A percentile compares a stretch with the other conserved stretches of the same genome.
These are phyloP conservation scores for Cheilosia soror DNA, from an alignment of 2,888 invertebrate species.

Conservation along the genomic window DNA sequence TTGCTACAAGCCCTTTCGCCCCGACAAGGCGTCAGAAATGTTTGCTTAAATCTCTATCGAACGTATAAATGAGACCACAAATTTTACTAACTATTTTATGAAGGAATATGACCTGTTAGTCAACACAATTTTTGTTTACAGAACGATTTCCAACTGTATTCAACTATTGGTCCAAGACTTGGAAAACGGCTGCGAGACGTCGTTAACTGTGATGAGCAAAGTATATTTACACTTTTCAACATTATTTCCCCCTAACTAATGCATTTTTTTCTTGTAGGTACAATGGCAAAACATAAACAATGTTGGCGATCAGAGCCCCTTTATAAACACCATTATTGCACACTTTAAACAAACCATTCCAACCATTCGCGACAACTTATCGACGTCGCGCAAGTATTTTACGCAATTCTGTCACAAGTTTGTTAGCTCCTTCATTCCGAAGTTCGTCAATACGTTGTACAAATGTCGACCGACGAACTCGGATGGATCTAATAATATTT, in stretches of 20 bases:
- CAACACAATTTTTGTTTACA: slow-evolving; percentile 77
- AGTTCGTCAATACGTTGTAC: slow-evolving; percentile 95
- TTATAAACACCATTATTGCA: slow-evolving; percentile 94
- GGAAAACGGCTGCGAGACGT: slow-evolving; percentile 96
- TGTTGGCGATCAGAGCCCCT: slow-evolving; percentile 98
- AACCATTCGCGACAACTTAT: slow-evolving; percentile 93
- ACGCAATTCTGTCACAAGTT: slow-evolving; percentile 99
- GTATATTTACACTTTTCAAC: slow-evolving; percentile 83
- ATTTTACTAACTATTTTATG: too few species aligned
- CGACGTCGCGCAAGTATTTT: slow-evolving; percentile 97
- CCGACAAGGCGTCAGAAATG: too few species aligned
- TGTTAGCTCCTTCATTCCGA: slow-evolving; percentile 97
- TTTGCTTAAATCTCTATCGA: background rate
- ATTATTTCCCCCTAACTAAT: background rate
- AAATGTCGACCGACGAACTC: slow-evolving; percentile 91
- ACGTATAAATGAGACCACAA: too few species aligned
- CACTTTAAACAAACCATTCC: slow-evolving; percentile 95
- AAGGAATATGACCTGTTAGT: too few species aligned
- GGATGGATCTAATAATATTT: slow-evolving; percentile 84
- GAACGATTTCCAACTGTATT: slow-evolving; percentile 93
- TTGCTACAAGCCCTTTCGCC: too few species aligned
- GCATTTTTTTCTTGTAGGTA: slow-evolving; percentile 84
- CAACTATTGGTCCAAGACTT: slow-evolving; percentile 96
- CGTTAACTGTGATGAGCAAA: slow-evolving; percentile 95
- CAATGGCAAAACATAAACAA: slow-evolving; percentile 96